Conservation (phyloP, 2,888 invertebrate species). For the Eupithecia dodoneata region DNA sequence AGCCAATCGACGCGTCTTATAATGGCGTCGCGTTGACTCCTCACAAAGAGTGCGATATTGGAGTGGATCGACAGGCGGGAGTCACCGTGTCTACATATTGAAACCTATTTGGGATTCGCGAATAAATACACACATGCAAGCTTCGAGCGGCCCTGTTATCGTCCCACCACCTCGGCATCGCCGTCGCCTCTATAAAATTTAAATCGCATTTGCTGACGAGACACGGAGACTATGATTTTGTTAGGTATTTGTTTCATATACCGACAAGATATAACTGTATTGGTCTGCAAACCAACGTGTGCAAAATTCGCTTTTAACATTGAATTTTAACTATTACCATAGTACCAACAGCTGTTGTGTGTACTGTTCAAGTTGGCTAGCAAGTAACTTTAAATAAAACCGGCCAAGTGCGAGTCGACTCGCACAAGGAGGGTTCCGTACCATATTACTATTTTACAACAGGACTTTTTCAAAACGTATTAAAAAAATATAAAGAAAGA, state of each 20-base stretch:
- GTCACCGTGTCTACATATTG: slow-evolving; percentile 80
- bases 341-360: background rate
- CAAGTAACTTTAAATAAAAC: background rate
- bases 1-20: slow-evolving; percentile 76
- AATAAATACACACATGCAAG: slow-evolving; percentile 80
- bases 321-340: background rate
- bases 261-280: background rate
- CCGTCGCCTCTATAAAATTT: slow-evolving; percentile 73
- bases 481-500: too few relatives aligned
- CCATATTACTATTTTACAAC: too few relatives aligned
- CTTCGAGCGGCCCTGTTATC: slow-evolving; percentile 49
- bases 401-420: too few relatives aligned
- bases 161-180: slow-evolving; percentile 67
- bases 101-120: slow-evolving; percentile 81
- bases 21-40: slow-evolving; percentile 77
- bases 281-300: background rate
- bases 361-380: background rate
- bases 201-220: slow-evolving; percentile 75
- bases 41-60: slow-evolving; percentile 78
- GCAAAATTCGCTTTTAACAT: background rate
- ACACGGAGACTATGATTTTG: slow-evolving; percentile 65
- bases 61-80: slow-evolving; percentile 80
- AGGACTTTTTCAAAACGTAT: too few relatives aligned
- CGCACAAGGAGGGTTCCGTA: too few relatives aligned
- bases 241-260: slow-evolving; percentile 48